Base-by-base conservation (phyloP, 1,140 invertebrate species). In the Hycleus phaleratus region DNA sequence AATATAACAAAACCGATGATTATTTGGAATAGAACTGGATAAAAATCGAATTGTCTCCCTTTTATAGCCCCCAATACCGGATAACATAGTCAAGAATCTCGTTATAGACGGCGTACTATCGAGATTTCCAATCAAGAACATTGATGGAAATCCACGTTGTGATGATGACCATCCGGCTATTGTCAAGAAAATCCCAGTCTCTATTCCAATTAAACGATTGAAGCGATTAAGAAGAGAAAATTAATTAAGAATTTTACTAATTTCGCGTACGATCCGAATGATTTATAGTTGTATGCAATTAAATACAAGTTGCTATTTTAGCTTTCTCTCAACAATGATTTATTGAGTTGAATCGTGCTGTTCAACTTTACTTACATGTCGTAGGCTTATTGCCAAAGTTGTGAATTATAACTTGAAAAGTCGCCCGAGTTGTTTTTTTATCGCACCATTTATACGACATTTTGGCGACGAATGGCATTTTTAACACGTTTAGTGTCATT, bases 161-260 rank as follows among this genome's bases (percentile, higher is more conserved):
- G 50, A 45, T 56, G 58, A 56, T 60, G 58, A 56, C 58, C 58
- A 40, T 60, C 56, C 42, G 46, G 49, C 51, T 56, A 49, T 49
- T 56, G 58, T 56, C 11, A 46, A 26, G 56, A 58, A 49, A 62
- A 32, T 32, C 32, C 4, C 7, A 4, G 3, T 32, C 32, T 32
- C 32, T 32, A 32, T 32, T 32, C 7, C 3, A 32, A 32, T 32
- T 32, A 32, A 32, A 32, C 3, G 4, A 32, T 32, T 32, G 4
- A 32, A 4, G 4, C 7, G 7, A 32, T 32, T 32, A 32, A 32
- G 7, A 32, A 32, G 32, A 32, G 7, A 32, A 32, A 18, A 18
- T 18, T 18, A 18, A 18, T 18, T 18, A 18, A 18, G 18, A 18
- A 18, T 18, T 18, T 18, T 18, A 18, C 18, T 18, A 18, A 18